Conservation (phyloP, 1,140 invertebrate species). For the Ditylenchus dipsaci region DNA sequence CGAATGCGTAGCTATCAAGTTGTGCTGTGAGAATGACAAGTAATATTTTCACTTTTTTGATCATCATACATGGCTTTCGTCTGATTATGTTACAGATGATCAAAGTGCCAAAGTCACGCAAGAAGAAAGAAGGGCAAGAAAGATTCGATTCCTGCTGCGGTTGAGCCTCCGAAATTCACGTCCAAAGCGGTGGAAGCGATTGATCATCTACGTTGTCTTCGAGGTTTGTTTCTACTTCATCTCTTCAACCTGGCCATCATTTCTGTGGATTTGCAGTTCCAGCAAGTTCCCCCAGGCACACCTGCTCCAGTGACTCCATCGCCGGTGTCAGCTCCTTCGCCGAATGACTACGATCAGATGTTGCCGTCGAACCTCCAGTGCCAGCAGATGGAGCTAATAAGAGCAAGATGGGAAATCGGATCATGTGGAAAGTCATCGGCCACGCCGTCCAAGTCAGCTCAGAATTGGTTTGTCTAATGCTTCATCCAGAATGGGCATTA, state of each 20-base stretch:
- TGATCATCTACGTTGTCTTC: not conserved
- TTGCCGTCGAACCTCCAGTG: not conserved
- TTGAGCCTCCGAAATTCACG: not conserved
- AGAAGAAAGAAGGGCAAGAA: not conserved
- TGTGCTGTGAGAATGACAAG: not conserved
- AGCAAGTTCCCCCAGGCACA: not conserved
- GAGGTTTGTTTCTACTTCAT: too few species aligned
- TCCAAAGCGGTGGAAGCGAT: not conserved
- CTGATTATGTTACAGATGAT: not conserved
- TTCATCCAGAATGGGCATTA: too few species aligned
- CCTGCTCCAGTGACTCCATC: not conserved
- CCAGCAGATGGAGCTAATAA: not conserved
- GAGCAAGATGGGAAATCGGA: too few species aligned
- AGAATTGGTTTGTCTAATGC: too few species aligned
- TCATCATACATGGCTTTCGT: not conserved
- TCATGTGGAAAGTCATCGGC: too few species aligned
- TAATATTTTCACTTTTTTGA: not conserved
- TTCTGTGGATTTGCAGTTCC: too few species aligned
- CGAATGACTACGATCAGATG: constrained; percentile 1
- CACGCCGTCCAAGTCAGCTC: too few species aligned
- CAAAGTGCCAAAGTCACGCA: not conserved
- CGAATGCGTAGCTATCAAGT: too few species aligned
- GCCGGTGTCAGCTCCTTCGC: not conserved
- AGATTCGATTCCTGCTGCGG: not conserved
- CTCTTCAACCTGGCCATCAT: too few species aligned